Evolutionary conservation across 2,888 invertebrate genomes (phyloP).

Genomic region (Scaeva pyrastri): DNA sequence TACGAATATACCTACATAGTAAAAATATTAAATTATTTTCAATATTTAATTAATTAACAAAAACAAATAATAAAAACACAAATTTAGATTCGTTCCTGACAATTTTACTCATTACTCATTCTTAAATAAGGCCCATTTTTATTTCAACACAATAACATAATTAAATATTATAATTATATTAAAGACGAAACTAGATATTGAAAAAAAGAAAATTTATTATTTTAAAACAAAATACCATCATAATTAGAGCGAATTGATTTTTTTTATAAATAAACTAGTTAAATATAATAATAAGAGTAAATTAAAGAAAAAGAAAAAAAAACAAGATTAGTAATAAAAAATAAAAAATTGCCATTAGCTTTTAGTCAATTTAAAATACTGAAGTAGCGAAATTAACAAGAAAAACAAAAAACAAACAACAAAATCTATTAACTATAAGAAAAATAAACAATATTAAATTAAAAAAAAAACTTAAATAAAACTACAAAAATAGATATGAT

Average conservation of each 20-base stretch:
- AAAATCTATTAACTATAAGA: conserved; percentile 50
- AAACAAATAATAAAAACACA: too few species aligned
- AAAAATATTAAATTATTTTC: conserved; percentile 36
- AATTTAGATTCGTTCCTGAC: conserved; percentile 65
- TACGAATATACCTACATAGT: neutral
- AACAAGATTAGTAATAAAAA: conserved; percentile 44
- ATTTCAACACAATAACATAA: conserved; percentile 39
- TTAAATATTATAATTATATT: conserved; percentile 54
- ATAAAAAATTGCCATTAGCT: conserved; percentile 75
- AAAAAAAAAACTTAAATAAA: conserved; percentile 50
- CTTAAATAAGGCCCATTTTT: conserved; percentile 47
- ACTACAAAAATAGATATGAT: conserved; percentile 41
- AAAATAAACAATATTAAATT: conserved; percentile 45
- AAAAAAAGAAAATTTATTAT: conserved; percentile 38
- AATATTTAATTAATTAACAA: conserved; percentile 36
- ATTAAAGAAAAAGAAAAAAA: conserved; percentile 32
- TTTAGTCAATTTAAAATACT: conserved; percentile 74
- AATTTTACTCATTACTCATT: conserved; percentile 56
- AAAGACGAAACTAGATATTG: conserved; percentile 73
- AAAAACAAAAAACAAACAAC: too few species aligned
- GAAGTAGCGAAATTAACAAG: conserved; percentile 56
- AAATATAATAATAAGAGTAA: conserved; percentile 63
- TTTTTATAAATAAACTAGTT: conserved; percentile 63
- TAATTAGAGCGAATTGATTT: conserved; percentile 70
- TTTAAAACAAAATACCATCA: conserved; percentile 45